Conservation (phyloP, 2,797 vertebrate genomes). For the Melanotaenia maccullochi region DNA sequence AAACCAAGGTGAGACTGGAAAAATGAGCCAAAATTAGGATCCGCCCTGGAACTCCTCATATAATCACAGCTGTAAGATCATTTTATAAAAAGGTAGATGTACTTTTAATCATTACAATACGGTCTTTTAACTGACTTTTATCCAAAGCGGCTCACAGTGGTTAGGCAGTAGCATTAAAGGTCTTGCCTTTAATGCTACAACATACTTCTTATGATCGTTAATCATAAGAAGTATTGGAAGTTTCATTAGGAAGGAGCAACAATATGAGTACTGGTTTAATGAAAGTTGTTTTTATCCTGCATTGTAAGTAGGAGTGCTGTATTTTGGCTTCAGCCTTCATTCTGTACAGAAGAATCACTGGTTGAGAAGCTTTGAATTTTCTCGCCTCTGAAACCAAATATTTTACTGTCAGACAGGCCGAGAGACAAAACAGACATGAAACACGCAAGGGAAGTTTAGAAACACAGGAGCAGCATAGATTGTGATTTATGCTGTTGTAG, state of each 20-base stretch:
- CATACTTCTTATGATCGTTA: too few relatives aligned
- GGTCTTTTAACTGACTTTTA: too few relatives aligned
- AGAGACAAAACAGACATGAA: slow-evolving; percentile 16
- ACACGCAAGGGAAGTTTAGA: slow-evolving; percentile 9
- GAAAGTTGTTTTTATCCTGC: not conserved
- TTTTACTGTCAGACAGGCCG: slow-evolving; percentile 15
- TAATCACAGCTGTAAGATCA: not conserved
- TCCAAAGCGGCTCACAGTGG: too few relatives aligned
- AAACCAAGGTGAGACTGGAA: slow-evolving; percentile 89
- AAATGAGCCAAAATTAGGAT: not conserved
- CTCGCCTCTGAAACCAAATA: slow-evolving; percentile 41
- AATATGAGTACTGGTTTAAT: too few relatives aligned
- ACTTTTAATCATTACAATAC: too few relatives aligned
- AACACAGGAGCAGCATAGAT: slow-evolving; percentile 14
- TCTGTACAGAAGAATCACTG: slow-evolving; percentile 12
- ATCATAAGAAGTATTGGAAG: too few relatives aligned
- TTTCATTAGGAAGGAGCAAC: not conserved
- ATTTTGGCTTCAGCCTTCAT: slow-evolving; percentile 10
- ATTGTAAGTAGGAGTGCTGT: too few relatives aligned
- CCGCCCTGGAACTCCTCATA: not conserved
- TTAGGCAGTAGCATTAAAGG: too few relatives aligned
- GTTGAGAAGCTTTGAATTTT: slow-evolving; percentile 35
- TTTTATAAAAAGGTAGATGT: not conserved
- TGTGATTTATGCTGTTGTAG: slow-evolving; percentile 17
- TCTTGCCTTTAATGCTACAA: too few relatives aligned